Percentiles rank a stretch among this genome's conserved stretches.
Evolutionary conservation across 2,797 vertebrate species (phyloP).

Genomic region (Poecile montanus): DNA sequence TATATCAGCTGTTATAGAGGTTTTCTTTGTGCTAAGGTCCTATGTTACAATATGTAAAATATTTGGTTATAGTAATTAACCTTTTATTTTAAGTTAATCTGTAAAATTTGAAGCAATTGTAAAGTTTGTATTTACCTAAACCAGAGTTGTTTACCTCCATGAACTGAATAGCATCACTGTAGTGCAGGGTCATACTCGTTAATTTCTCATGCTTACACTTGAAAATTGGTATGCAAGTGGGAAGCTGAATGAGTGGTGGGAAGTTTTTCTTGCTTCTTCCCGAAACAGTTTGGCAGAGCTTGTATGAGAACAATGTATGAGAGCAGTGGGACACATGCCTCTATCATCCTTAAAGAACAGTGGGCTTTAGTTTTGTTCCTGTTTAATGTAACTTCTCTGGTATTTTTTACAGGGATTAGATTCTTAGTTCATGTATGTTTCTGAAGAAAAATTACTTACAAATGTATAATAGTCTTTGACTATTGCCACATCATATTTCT

Average conservation of each 20-base stretch:
- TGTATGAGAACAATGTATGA: neutral
- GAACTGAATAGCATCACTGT: neutral
- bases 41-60: neutral
- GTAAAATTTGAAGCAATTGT: neutral
- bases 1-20: neutral
- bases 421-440: slow-evolving; percentile 20
- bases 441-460: neutral
- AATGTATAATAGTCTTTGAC: neutral
- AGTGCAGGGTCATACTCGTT: neutral
- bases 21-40: neutral
- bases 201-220: neutral
- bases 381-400: neutral
- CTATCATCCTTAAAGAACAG: neutral
- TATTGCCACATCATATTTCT: neutral
- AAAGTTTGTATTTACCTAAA: neutral
- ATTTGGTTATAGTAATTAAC: neutral
- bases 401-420: slow-evolving; percentile 14
- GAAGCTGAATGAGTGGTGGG: slow-evolving; percentile 34
- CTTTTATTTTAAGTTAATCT: neutral
- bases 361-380: slow-evolving; percentile 21
- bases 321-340: neutral
- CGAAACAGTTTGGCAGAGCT: neutral
- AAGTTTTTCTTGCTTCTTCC: neutral
- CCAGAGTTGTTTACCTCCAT: neutral
- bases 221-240: slow-evolving; percentile 70